Evolutionary conservation across 2,797 vertebrate species (phyloP), one percentile per base, ranked within the genome.

Genomic region (Artibeus jamaicensis): DNA sequence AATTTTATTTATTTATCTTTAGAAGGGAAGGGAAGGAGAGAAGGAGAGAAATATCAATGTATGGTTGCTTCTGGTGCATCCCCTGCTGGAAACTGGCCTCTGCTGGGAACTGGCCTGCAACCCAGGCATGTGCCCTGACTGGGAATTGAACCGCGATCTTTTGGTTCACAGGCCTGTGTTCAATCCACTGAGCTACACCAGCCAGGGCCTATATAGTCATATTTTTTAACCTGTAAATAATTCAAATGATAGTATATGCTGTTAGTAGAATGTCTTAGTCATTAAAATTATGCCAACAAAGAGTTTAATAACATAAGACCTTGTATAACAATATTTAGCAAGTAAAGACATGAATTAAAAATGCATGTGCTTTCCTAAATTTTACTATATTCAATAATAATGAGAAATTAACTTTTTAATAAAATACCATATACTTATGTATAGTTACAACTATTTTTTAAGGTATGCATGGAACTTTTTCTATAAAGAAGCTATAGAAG

Each of bases 361-460:
- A 85, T 67, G 9, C 22, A 76, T 42, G 29, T 70, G 42, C 19
- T 65, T 89, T 55, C 44, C 55, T 82, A 93, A 87, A 79, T 89
- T 82, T 92, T 18, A 70, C 18, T 67, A 4, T 55, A 82, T 82
- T 86, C 84, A 84, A 83, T 53, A 81, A 68, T 46, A 55, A 89
- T n/a, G n/a, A 82, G 39, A 91, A 48, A 37, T 88, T 82, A 77
- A 78, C 16, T 86, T 67, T 95, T 55, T 70, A 95, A 92, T 42
- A 71, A 89, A 67, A 89, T 15, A 71, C 5, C 6, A 55, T 37
- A 53, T 67, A 81, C 16, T 71, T 86, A 59, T 48, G 57, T 48
- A 39, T 37, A 4, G 48, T 86, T 93, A 83, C 29, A 92, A 89
- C 32, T 86, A 76, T 37, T 86, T 96, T 91, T 12, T 0, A 62